Evolutionary conservation across 2,888 invertebrate species (phyloP).

Genomic region (Andrena hattorfiana): DNA sequence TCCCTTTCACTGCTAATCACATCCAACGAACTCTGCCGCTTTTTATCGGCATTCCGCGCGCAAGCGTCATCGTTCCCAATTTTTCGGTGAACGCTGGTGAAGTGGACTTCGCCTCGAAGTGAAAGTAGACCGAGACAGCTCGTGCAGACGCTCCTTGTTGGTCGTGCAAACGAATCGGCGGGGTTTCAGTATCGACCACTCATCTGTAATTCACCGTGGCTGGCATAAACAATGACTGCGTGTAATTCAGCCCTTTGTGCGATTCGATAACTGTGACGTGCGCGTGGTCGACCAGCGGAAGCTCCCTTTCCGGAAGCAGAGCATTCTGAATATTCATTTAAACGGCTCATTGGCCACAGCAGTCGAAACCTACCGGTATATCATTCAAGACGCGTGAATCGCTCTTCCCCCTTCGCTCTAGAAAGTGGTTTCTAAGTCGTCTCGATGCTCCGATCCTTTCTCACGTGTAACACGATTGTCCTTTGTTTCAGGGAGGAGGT

Average conservation of each 20-base stretch:
- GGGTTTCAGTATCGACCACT: neutral
- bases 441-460: too few species aligned
- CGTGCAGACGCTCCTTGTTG: neutral
- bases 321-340: conserved; percentile 50
- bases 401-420: conserved; percentile 20
- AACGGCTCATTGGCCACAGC: conserved; percentile 25
- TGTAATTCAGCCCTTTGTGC: conserved; percentile 35
- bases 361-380: conserved; percentile 14
- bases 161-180: neutral
- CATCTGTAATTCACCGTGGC: conserved; percentile 21
- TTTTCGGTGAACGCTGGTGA: too few species aligned
- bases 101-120: neutral
- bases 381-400: conserved; percentile 29
- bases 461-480: neutral
- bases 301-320: conserved; percentile 40
- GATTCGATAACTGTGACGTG: conserved; percentile 17
- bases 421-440: too few species aligned
- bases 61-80: too few species aligned
- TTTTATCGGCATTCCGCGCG: too few species aligned
- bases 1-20: too few species aligned
- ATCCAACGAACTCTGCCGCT: too few species aligned
- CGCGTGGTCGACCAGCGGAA: conserved; percentile 33
- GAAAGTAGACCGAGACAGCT: neutral
- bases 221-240: conserved; percentile 10
- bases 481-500: conserved; percentile 93